Evolutionary conservation across 37 sponge, comb jelly and placozoan genomes (phyloP).

Genomic region (Ianthella basta): DNA sequence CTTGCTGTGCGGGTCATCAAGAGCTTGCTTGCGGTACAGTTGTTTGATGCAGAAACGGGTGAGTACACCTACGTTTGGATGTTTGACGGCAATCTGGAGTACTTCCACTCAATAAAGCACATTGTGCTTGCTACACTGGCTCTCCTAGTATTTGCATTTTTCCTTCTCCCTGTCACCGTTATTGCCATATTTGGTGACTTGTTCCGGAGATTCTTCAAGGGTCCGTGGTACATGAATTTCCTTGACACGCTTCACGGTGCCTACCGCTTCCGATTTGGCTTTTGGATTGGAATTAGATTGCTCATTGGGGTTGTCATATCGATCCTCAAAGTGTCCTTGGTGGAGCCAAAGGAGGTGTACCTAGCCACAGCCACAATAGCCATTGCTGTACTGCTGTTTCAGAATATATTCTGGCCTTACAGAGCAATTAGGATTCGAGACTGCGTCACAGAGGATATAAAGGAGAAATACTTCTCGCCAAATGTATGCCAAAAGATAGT

Average conservation of each 20-base stretch:
- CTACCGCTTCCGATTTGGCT: slow-evolving; percentile 16
- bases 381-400: background rate
- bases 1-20: background rate
- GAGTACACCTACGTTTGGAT: slow-evolving; percentile 18
- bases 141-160: background rate
- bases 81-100: slow-evolving; percentile 24
- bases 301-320: background rate
- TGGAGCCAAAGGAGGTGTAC: background rate
- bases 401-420: background rate
- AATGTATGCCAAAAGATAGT: background rate
- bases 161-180: slow-evolving; percentile 37
- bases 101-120: slow-evolving; percentile 16
- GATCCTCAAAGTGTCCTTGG: background rate
- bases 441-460: background rate
- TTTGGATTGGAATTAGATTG: slow-evolving; percentile 24
- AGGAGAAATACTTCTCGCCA: slow-evolving; percentile 14
- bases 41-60: background rate
- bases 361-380: background rate
- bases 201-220: slow-evolving; percentile 5
- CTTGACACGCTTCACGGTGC: slow-evolving; percentile 17
- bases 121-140: slow-evolving; percentile 16
- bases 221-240: slow-evolving; percentile 19
- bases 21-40: background rate
- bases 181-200: slow-evolving; percentile 12
- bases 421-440: background rate